Conservation (phyloP, 2,113 vertebrate genomes). For the Sinocyclocheilus maitianheensis region DNA sequence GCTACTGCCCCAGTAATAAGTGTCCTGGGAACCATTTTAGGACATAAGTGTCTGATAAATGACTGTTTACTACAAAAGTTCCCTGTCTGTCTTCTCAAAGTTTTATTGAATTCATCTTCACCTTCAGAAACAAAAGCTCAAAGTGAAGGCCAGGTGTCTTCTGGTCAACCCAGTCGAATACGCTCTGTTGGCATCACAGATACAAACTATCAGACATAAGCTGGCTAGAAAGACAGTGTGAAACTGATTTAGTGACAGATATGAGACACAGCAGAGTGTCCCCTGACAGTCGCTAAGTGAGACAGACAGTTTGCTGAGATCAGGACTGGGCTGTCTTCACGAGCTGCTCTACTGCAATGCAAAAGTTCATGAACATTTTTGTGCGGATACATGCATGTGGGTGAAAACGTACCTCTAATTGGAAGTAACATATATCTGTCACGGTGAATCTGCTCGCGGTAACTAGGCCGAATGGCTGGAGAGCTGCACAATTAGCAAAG, state of each 20-base stretch:
- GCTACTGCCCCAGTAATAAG: not conserved
- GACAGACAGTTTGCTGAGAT: conserved; percentile 13
- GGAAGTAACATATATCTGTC: conserved; percentile 2
- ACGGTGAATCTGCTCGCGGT: not conserved
- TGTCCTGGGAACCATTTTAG: not conserved
- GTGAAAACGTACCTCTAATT: not conserved
- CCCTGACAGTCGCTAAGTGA: not conserved
- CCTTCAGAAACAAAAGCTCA: not conserved
- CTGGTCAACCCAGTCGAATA: not conserved
- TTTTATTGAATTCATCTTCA: not conserved
- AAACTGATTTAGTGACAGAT: conserved; percentile 21
- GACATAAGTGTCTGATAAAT: not conserved
- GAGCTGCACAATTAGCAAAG: conserved; percentile 30
- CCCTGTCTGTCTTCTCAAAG: not conserved
- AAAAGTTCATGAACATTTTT: not conserved
- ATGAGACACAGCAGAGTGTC: conserved; percentile 14
- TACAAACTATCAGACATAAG: conserved; percentile 15
- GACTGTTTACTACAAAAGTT: not conserved
- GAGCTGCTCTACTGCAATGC: not conserved
- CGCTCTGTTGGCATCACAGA: conserved; percentile 1
- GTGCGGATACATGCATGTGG: not conserved
- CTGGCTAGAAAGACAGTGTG: conserved; percentile 1
- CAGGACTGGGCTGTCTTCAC: not conserved
- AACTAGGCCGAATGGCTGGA: not conserved
- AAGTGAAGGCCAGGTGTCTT: not conserved